Evolutionary conservation across 2,797 vertebrate species (phyloP).

Genomic region (Coendou prehensilis): DNA sequence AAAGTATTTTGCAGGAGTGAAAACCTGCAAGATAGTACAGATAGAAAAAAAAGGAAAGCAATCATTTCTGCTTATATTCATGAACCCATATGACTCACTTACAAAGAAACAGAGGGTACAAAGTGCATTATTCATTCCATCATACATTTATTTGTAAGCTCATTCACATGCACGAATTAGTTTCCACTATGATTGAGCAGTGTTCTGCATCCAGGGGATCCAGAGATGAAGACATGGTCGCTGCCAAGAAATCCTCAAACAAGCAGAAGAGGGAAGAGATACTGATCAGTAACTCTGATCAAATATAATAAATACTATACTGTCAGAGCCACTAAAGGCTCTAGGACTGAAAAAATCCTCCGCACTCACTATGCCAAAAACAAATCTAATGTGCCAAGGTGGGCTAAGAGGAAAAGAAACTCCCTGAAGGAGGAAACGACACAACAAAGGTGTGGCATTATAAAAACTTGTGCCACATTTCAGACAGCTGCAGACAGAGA

Average conservation of each 20-base stretch:
- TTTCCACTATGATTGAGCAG: not conserved
- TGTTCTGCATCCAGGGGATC: not conserved
- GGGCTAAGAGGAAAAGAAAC: not conserved
- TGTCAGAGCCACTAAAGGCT: not conserved
- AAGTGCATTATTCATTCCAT: not conserved
- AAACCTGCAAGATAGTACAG: slow-evolving; percentile 48
- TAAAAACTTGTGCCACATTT: rapidly evolving
- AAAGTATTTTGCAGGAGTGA: not conserved
- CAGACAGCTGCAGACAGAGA: not conserved
- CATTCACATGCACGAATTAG: not conserved
- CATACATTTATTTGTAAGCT: not conserved
- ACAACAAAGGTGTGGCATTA: not conserved
- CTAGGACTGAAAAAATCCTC: not conserved
- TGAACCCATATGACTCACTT: not conserved
- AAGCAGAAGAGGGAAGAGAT: not conserved
- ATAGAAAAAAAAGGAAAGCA: slow-evolving; percentile 24
- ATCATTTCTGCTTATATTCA: not conserved
- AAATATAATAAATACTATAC: not conserved
- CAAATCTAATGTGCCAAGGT: not conserved
- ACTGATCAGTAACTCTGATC: not conserved
- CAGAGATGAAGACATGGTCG: not conserved
- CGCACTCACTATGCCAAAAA: not conserved
- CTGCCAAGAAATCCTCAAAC: not conserved
- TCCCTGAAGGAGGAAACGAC: not conserved
- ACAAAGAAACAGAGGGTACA: slow-evolving; percentile 16